Evolutionary conservation across 2,888 invertebrate genomes (phyloP).

Genomic region (Drosophila subquinaria): DNA sequence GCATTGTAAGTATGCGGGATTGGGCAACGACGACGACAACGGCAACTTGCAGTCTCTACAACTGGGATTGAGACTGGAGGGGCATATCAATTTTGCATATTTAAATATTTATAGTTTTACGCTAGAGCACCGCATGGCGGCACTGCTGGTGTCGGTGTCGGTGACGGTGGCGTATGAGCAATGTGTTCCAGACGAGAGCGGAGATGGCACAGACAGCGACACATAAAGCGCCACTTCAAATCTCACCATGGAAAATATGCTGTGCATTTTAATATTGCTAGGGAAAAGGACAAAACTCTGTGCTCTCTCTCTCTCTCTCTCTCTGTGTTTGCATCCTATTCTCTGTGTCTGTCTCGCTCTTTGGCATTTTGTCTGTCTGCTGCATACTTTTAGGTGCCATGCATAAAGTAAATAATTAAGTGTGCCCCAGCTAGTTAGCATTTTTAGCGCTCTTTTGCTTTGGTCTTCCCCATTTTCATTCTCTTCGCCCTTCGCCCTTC

Average conservation of each 20-base stretch:
- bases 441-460: slow-evolving; percentile 54
- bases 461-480: slow-evolving; percentile 4
- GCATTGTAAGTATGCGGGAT: slow-evolving; percentile 90
- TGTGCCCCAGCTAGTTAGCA: slow-evolving; percentile 66
- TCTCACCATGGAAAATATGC: slow-evolving; percentile 73
- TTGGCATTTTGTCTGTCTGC: slow-evolving; percentile 43
- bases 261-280: slow-evolving; percentile 71
- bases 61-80: slow-evolving; percentile 16
- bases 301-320: not conserved
- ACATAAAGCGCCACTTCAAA: slow-evolving; percentile 71
- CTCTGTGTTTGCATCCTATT: not conserved
- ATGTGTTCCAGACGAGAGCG: slow-evolving; percentile 41
- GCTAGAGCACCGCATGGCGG: slow-evolving; percentile 67
- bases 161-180: slow-evolving; percentile 59
- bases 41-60: slow-evolving; percentile 5
- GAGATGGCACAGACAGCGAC: slow-evolving; percentile 40
- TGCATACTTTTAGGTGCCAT: slow-evolving; percentile 74
- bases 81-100: slow-evolving; percentile 75
- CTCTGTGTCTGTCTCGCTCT: slow-evolving; percentile 6
- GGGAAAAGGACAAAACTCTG: slow-evolving; percentile 17
- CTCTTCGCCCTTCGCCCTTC: not conserved
- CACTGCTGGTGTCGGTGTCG: slow-evolving; percentile 15
- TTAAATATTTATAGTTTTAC: slow-evolving; percentile 77
- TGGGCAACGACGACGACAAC: not conserved
- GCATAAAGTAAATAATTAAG: slow-evolving; percentile 81